Percentiles rank a stretch among this genome's conserved stretches.
phyloP scores from a whole-genome alignment of 92 coral and sea anemone genomes.

The Paragorgia papillata region DNA sequence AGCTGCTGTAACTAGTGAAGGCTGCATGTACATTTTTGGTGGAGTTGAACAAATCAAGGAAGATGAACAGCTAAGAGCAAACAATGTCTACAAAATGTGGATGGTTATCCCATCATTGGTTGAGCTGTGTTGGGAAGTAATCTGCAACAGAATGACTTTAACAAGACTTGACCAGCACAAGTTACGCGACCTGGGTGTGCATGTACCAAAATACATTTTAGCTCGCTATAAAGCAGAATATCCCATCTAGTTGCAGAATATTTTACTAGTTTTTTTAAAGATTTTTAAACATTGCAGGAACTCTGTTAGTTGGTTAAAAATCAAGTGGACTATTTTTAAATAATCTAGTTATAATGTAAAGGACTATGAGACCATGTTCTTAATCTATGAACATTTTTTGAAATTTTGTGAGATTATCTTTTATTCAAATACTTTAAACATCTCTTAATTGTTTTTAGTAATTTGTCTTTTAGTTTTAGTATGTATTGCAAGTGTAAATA shows the following conservation, averaged over 20 bases:
- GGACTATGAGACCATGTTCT: no score
- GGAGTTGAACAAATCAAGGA: constrained; percentile 75
- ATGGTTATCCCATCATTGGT: constrained; percentile 70
- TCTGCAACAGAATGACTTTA: constrained; percentile 52
- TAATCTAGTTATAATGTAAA: no score
- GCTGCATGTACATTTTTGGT: constrained; percentile 94
- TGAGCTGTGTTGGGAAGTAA: constrained; percentile 63
- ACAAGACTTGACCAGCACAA: constrained; percentile 32
- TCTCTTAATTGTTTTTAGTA: no score
- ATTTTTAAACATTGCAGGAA: no score
- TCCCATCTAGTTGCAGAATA: background rate
- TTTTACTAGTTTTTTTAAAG: no score
- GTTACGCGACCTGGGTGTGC: constrained; percentile 62
- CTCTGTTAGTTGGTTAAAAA: no score
- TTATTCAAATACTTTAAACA: no score
- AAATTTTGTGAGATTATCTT: no score
- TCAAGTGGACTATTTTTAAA: no score
- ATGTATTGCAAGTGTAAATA: no score
- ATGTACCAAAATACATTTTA: constrained; percentile 61
- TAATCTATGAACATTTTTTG: no score
- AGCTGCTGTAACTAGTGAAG: constrained; percentile 83
- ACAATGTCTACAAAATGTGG: constrained; percentile 76
- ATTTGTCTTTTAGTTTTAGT: no score
- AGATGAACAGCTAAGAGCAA: constrained; percentile 69
- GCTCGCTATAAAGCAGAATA: constrained; percentile 4